phyloP scores from a whole-genome alignment of 1,140 invertebrate genomes.

The Drosophila aff. region DNA sequence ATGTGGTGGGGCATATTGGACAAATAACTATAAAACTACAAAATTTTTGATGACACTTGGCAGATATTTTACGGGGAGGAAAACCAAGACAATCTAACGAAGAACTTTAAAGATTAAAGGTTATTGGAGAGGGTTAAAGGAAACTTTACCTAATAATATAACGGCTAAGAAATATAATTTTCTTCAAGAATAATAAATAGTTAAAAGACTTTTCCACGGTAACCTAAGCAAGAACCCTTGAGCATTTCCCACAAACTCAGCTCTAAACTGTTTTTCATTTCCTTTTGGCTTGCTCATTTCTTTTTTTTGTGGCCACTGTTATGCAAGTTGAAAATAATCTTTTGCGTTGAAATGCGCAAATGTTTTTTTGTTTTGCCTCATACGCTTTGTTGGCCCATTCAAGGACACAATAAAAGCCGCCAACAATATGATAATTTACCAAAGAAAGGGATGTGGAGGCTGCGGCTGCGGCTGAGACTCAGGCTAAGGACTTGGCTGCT shows the following conservation, averaged over 20 bases:
- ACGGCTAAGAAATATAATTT: not conserved
- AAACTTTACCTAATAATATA: not conserved
- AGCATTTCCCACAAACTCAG: not conserved
- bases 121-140: not conserved
- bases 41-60: not conserved
- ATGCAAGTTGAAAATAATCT: slow-evolving; percentile 67
- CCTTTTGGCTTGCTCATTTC: slow-evolving; percentile 21
- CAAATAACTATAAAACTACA: not conserved
- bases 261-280: slow-evolving; percentile 34
- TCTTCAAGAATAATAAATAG: not conserved
- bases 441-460: slow-evolving; percentile 22
- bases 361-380: slow-evolving; percentile 50
- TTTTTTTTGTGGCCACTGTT: slow-evolving; percentile 29
- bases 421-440: slow-evolving; percentile 77
- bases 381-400: slow-evolving; percentile 67
- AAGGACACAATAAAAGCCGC: slow-evolving; percentile 70
- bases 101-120: no score
- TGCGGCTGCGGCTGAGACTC: not conserved
- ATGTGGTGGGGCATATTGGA: slow-evolving; percentile 2
- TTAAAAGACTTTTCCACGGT: not conserved
- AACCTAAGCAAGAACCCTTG: not conserved
- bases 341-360: slow-evolving; percentile 75
- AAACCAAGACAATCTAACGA: not conserved
- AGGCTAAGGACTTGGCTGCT: slow-evolving; percentile 48
- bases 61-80: not conserved